A percentile compares a stretch with the other conserved stretches of the same genome.
phyloP scores from a whole-genome alignment of 2,888 invertebrate genomes.

The Acanthosepion esculentum region DNA sequence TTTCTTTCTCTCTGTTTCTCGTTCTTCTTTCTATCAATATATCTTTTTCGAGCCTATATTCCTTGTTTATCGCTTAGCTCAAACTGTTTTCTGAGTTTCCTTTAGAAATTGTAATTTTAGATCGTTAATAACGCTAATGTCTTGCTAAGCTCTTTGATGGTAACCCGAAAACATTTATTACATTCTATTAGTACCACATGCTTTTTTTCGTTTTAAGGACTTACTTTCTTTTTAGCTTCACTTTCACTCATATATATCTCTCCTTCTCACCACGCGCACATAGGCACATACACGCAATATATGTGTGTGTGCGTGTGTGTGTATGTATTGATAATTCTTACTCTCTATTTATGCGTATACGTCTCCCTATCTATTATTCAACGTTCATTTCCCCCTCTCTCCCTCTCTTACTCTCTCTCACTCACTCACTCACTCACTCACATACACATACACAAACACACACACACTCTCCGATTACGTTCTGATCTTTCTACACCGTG shows the following conservation, averaged over 20 bases:
- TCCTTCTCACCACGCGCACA: not conserved
- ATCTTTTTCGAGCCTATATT: not conserved
- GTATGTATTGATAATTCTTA: not conserved
- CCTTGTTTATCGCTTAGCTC: not conserved
- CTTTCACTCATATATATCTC: not conserved
- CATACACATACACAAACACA: too few species aligned
- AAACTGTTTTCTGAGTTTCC: slow-evolving; percentile 17
- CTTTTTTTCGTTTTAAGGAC: slow-evolving; percentile 14
- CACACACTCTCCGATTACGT: not conserved
- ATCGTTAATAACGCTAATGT: not conserved
- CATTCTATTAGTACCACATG: slow-evolving; percentile 1
- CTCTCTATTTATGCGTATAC: too few species aligned
- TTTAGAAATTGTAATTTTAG: not conserved
- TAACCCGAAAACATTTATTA: not conserved
- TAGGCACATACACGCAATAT: not conserved
- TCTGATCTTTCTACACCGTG: not conserved
- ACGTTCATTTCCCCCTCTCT: too few species aligned
- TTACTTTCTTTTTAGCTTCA: not conserved
- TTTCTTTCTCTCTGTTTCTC: not conserved
- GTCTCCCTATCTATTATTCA: not conserved
- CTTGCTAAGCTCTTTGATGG: not conserved
- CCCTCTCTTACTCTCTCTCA: not conserved
- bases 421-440: not conserved
- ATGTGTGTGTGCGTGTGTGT: not conserved
- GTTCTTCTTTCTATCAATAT: not conserved